Evolutionary conservation across 2,113 vertebrate species (phyloP), one percentile per base, ranked within the genome.

Genomic region (Syngnathus floridae): DNA sequence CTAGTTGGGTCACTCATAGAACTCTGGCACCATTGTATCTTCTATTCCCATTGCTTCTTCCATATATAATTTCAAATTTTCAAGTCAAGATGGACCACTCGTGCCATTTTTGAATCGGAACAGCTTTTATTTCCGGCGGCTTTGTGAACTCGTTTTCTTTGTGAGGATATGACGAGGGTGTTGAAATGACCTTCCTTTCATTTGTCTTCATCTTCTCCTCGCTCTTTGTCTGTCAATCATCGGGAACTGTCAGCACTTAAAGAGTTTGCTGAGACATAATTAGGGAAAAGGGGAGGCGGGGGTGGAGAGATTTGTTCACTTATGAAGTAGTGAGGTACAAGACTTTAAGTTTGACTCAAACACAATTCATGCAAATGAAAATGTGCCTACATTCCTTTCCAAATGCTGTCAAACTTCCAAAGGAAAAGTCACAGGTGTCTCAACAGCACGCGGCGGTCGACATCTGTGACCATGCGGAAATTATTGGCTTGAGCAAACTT

Each of bases 161-260:
- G 48, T 62, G 48, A 70, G 58, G 54, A 71, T 71, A 57, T 76
- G 58, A 79, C 58, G 8, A 57, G 7, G 35, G 48, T 71, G 68
- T 73, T 80, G 67, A 76, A 83, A 82, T 79, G 72, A 81, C 78
- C 76, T 79, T 82, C 63, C 66, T 79, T 70, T 82, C 64, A 46
- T 62, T 64, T 26, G 49, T 57, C 64, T 72, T 74, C 70, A 67
- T 79, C 35, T 66, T 66, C 58, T 59, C 66, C 48, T 61, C 45
- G 2, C 62, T 48, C 70, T 83, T 82, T 79, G 72, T 74, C 82
- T 82, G 77, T 78, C 75, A 84, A 73, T 86, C 82, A 82, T 77
- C 75, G 55, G 22, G 59, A 67, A 75, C 69, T 67, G 71, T 72
- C 48, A 36, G 31, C 74, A 73, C 74, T 81, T 67, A 38, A 31